Evolutionary conservation across 92 coral and sea anemone species (phyloP).

Genomic region (Porites rus): DNA sequence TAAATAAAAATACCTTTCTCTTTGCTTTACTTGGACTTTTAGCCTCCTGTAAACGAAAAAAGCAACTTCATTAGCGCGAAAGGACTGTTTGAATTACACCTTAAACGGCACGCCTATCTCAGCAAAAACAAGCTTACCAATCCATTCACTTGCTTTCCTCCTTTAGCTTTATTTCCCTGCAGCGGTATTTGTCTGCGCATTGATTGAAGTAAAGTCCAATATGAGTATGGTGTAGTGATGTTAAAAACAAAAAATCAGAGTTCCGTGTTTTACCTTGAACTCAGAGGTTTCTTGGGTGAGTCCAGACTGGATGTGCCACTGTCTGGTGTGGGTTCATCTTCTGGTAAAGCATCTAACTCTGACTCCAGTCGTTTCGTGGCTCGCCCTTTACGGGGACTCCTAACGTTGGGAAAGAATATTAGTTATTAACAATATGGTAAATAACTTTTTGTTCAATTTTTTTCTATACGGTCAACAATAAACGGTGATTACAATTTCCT

Average conservation of each 20-base stretch:
- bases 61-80: not conserved
- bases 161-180: slow-evolving; percentile 6
- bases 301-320: slow-evolving; percentile 54
- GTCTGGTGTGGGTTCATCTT: slow-evolving; percentile 64
- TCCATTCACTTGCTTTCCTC: slow-evolving; percentile 27
- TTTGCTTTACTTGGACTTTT: slow-evolving; percentile 10
- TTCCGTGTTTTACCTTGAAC: slow-evolving; percentile 21
- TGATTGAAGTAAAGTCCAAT: no score
- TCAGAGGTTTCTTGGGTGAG: slow-evolving; percentile 40
- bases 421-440: not conserved
- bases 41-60: not conserved
- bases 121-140: slow-evolving; percentile 13
- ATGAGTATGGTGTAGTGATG: no score
- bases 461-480: no score
- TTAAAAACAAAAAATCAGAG: not conserved
- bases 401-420: not conserved
- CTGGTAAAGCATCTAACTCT: slow-evolving; percentile 79
- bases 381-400: slow-evolving; percentile 49
- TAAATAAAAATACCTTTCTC: not conserved
- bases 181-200: slow-evolving; percentile 21
- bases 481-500: no score
- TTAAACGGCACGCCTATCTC: not conserved
- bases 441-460: not conserved
- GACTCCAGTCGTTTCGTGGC: slow-evolving; percentile 57
- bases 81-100: not conserved